Evolutionary conservation across 2,797 vertebrate genomes (phyloP), one percentile per base, ranked within the genome.

Genomic region (Taeniopygia guttata): DNA sequence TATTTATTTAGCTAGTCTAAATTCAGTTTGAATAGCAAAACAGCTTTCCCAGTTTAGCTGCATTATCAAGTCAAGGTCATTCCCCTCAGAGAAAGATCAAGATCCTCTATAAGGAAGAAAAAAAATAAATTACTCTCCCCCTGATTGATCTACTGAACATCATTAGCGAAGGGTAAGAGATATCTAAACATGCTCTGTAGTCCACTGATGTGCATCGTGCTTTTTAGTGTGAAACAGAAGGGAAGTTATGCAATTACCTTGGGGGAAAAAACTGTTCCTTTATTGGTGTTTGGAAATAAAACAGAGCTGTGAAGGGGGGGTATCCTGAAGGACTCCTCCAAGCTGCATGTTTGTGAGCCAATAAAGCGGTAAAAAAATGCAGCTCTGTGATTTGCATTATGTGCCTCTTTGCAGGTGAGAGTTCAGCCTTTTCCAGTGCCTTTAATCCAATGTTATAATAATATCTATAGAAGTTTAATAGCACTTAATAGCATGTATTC

Each of bases 1-100:
- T 89, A 56, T 93, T 94, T 95, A 87, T 94, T 95, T 94, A 85
- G 64, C 58, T 77, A 72, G 87, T 52, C 74, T 93, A 82, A 91
- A 93, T 93, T 95, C 89, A 63, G 80, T 90, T 74, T 93, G 90
- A 96, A 97, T 82, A 96, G 87, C 79, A 89, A 75, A 96, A 83
- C 74, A 89, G 81, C 59, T 88, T 89, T 94, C 48, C 89, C 64
- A 49, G 80, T 83, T 95, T 73, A 94, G 69, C 94, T 88, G 87
- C 66, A 63, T 92, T 94, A 86, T 49, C 62, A 84, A 90, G 60
- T 77, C 94, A 96, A 94, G 93, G 95, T 96, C 84, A 81, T 93
- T 93, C 25, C 72, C 89, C 60, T 91, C 67, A 77, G 70, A 93
- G 87, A 77, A 93, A 87, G 85, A 89, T 84, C 82, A 87, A 89